Conservation (phyloP, 2,113 vertebrate species). For the Pachypanchax playfairii region DNA sequence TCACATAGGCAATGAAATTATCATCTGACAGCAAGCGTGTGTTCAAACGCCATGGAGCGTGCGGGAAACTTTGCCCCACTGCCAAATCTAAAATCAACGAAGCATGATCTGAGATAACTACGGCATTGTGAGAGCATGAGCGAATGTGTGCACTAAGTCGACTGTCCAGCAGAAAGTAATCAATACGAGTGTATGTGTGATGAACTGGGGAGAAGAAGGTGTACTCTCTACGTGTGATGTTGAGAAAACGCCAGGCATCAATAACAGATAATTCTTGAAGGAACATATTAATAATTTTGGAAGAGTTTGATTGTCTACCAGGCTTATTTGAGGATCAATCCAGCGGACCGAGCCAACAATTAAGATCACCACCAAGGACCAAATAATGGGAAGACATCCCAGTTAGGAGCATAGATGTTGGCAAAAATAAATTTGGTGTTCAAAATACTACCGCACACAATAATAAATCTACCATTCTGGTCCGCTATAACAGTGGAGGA, state of each 20-base stretch:
- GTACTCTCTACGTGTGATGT: not conserved
- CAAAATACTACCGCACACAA: not conserved
- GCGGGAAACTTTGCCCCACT: not conserved
- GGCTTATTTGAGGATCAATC: not conserved
- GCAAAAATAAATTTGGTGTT: not conserved
- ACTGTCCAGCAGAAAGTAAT: not conserved
- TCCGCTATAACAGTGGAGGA: not conserved
- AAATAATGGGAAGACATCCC: not conserved
- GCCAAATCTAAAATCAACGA: not conserved
- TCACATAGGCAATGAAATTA: not conserved
- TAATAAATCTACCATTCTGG: not conserved
- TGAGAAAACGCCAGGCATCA: not conserved
- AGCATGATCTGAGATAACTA: not conserved
- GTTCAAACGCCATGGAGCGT: not conserved
- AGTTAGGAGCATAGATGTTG: not conserved
- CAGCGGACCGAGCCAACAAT: not conserved
- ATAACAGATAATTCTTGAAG: not conserved
- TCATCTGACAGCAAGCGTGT: not conserved
- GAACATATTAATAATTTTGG: not conserved
- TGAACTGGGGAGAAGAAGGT: not conserved
- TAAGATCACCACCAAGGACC: not conserved
- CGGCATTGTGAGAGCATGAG: not conserved
- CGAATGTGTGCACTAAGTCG: not conserved
- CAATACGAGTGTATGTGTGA: constrained; percentile 3
- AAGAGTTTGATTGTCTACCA: not conserved